phyloP scores from a whole-genome alignment of 2,888 invertebrate genomes.

The Augiades crinisus region DNA sequence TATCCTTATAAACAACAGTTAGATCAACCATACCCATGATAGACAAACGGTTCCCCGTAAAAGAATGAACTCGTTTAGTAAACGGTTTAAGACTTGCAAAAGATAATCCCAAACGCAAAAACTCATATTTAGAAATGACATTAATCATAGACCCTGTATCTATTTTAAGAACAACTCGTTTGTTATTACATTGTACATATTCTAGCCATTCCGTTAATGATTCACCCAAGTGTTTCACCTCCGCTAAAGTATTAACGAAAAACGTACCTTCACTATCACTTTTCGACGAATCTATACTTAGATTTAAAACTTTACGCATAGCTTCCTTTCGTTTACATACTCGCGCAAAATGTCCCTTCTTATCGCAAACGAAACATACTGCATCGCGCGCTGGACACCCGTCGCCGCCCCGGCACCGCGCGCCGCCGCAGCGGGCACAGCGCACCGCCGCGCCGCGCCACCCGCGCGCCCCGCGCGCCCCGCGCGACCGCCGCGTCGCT shows the following conservation, averaged over 20 bases:
- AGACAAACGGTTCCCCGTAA: not conserved
- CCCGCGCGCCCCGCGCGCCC: not conserved
- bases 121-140: slow-evolving; percentile 4
- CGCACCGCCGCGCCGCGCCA: not conserved
- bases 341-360: slow-evolving; percentile 10
- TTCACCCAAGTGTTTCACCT: not conserved
- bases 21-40: not conserved
- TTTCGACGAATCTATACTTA: not conserved
- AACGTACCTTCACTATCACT: slow-evolving; percentile 6
- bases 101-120: not conserved
- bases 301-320: slow-evolving; percentile 7
- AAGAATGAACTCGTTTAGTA: slow-evolving; percentile 11
- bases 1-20: not conserved
- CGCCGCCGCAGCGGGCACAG: not conserved
- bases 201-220: not conserved
- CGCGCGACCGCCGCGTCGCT: not conserved
- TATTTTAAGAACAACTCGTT: not conserved
- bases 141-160: slow-evolving; percentile 9
- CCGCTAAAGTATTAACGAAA: not conserved
- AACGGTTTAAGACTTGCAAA: slow-evolving; percentile 1
- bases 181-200: not conserved
- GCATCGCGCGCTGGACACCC: slow-evolving; percentile 6
- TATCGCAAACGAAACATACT: slow-evolving; percentile 5
- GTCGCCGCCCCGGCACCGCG: not conserved
- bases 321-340: slow-evolving; percentile 1